Conservation (phyloP, 2,113 vertebrate species). For the Takifugu flavidus region DNA sequence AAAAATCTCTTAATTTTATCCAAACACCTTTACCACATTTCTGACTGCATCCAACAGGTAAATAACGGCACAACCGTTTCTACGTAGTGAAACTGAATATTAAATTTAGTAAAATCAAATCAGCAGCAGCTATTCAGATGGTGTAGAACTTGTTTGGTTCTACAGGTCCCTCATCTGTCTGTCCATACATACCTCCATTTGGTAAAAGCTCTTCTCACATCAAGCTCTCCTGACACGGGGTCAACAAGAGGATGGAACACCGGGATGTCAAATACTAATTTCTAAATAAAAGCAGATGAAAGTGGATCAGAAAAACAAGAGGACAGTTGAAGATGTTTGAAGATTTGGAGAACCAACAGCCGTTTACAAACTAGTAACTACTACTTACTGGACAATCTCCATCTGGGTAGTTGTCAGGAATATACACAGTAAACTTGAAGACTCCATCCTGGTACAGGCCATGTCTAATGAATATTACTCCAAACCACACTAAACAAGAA, state of each 20-base stretch:
- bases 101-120: no score
- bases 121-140: no score
- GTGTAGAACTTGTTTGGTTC: not conserved
- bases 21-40: no score
- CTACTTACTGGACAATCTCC: constrained; percentile 88
- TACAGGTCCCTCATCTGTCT: not conserved
- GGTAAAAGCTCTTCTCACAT: constrained; percentile 93
- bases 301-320: no score
- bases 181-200: constrained; percentile 86
- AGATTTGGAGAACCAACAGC: not conserved
- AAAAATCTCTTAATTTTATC: no score
- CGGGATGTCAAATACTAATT: constrained; percentile 92
- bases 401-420: constrained; percentile 98
- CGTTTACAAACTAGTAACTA: not conserved
- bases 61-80: no score
- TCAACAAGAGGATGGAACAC: constrained; percentile 96
- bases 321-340: no score
- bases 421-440: constrained; percentile 98
- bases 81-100: no score
- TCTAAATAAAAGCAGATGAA: constrained; percentile 67
- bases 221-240: constrained; percentile 91
- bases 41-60: no score
- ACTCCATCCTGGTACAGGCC: constrained; percentile 98
- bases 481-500: constrained; percentile 91
- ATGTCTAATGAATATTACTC: constrained; percentile 97